A percentile compares a stretch with the other conserved stretches of the same genome.
Conservation (phyloP, 2,113 vertebrate genomes). For the Felis chaus region DNA sequence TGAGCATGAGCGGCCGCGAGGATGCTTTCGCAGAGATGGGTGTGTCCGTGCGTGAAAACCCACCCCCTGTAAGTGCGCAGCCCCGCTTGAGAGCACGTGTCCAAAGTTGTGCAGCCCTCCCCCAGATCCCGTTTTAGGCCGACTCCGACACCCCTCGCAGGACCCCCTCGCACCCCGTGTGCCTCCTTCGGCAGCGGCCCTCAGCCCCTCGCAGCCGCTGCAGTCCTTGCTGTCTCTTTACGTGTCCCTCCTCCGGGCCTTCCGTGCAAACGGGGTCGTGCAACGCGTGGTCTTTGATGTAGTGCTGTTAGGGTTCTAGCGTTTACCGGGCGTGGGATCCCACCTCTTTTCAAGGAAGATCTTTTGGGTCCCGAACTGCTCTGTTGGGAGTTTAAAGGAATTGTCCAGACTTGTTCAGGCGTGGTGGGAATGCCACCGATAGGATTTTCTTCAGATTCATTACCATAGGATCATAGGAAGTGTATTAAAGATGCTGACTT, state of each 20-base stretch:
- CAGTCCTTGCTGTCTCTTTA: background rate
- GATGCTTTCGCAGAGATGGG: background rate
- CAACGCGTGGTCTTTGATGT: background rate
- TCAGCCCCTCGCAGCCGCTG: background rate
- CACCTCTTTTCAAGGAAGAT: background rate
- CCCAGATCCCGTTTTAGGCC: background rate
- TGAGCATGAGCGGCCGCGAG: too few species aligned
- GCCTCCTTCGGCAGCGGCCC: background rate
- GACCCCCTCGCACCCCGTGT: rapidly evolving
- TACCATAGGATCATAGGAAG: background rate
- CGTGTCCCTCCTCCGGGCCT: background rate
- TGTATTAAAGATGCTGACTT: background rate
- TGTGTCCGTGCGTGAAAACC: background rate
- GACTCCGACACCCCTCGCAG: background rate
- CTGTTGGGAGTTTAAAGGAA: background rate
- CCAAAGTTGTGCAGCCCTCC: background rate
- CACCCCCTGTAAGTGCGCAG: background rate
- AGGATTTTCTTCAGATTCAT: background rate
- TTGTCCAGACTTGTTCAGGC: background rate
- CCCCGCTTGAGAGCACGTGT: background rate
- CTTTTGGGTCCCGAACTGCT: background rate
- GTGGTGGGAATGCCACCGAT: background rate
- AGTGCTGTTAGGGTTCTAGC: background rate
- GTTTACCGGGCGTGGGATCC: background rate
- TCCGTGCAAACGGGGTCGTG: rapidly evolving